Evolutionary conservation across 2,113 vertebrate species (phyloP), one percentile per base, ranked within the genome.

Genomic region (Myrmophylax atrothorax): DNA sequence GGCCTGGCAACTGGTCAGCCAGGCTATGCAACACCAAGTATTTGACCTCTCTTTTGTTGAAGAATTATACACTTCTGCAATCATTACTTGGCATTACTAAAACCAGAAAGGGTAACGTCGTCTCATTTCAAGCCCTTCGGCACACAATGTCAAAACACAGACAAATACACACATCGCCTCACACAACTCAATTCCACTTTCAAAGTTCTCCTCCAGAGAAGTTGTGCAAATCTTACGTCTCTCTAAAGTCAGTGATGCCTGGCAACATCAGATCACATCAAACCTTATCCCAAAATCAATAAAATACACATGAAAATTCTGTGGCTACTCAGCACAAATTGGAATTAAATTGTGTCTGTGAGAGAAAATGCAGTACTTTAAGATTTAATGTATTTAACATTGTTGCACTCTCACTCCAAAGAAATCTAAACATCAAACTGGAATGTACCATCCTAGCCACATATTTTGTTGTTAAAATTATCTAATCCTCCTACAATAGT

Each of bases 361-460:
- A 31, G 44, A 58, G 59, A 83, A 76, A 93, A 1, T 24, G 24
- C 17, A 82, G 0, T 42, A 72, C 42, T 37, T 67, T 49, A 62
- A 56, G 10, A 85, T 47, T 72, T 50, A 56, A 40, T 47, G 24
- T 4, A 52, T 7, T 18, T 40, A 75, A 92, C 5, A 25, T 25
- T 35, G 26, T 12, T 58, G 25, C 64, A 72, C 16, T 66, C 28
- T 79, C 22, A 49, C 63, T 86, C 86, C n/a, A 77, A 86, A 56
- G 20, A 68, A 53, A 10, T 59, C 46, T 42, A 81, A 82, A 40
- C 72, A 80, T 77, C 26, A 7, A 75, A 84, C 56, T 44, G 40
- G 84, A 95, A 96, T 74, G 46, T 73, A 89, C 33, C 58, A 87
- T 35, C 81, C 62, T 14, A 87, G 68, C 44, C 72, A 64, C 40